Evolutionary conservation across 2,888 invertebrate genomes (phyloP).

Genomic region (Meteorus cinctellus): DNA sequence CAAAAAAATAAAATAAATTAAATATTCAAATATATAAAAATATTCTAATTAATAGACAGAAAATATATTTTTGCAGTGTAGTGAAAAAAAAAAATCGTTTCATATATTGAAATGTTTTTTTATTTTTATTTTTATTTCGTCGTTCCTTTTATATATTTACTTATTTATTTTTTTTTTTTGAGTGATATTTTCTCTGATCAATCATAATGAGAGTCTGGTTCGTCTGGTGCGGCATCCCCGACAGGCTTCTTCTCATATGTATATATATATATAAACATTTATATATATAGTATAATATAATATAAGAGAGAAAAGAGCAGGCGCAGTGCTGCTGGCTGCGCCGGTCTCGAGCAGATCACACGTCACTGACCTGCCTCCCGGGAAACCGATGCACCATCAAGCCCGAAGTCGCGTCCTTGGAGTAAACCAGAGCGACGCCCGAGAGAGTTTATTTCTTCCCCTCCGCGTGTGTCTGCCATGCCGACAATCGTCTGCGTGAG

Average conservation of each 20-base stretch:
- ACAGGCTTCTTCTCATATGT: conserved; percentile 19
- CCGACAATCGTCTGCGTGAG: conserved; percentile 33
- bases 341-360: conserved; percentile 52
- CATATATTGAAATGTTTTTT: not conserved
- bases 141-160: not conserved
- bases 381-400: conserved; percentile 55
- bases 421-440: conserved; percentile 54
- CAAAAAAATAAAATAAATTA: not conserved
- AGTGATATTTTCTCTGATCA: not conserved
- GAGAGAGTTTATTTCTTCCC: conserved; percentile 31
- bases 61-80: no score
- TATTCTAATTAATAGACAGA: not conserved
- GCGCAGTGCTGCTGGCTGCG: conserved; percentile 8
- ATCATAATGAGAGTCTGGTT: not conserved
- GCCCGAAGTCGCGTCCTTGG: conserved; percentile 50
- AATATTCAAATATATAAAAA: not conserved
- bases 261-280: conserved; percentile 15
- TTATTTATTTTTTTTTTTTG: not conserved
- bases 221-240: not conserved
- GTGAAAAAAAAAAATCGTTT: not conserved
- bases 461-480: conserved; percentile 38
- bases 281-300: conserved; percentile 9
- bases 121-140: not conserved
- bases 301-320: not conserved
- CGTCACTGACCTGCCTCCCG: conserved; percentile 62